Evolutionary conservation across 1,140 invertebrate species (phyloP).

Genomic region (Megalonaias nervosa): DNA sequence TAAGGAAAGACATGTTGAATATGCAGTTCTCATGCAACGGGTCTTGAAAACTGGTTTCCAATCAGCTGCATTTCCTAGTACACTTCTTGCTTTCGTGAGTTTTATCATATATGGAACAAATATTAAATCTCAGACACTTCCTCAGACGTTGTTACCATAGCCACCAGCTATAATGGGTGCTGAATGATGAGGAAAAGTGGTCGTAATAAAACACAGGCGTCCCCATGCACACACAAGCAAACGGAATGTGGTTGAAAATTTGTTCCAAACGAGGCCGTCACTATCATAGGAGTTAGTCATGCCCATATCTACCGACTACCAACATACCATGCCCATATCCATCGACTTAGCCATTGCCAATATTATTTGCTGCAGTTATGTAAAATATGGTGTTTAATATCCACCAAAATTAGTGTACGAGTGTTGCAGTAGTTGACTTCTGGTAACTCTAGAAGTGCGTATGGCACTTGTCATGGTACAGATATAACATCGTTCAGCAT

Average conservation of each 20-base stretch:
- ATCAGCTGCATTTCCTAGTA: slow-evolving; percentile 9
- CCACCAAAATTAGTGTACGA: too few species aligned
- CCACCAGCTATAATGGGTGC: slow-evolving; percentile 29
- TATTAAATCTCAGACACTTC: slow-evolving; percentile 31
- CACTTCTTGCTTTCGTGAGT: slow-evolving; percentile 21
- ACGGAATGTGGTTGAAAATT: slow-evolving; percentile 39
- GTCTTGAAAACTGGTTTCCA: slow-evolving; percentile 11
- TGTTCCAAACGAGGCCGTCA: slow-evolving; percentile 30
- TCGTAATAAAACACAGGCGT: slow-evolving; percentile 42
- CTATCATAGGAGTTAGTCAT: slow-evolving; percentile 37
- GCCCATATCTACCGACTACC: slow-evolving; percentile 15
- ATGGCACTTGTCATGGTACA: too few species aligned
- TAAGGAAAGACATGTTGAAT: slow-evolving; percentile 32
- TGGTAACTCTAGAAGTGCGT: too few species aligned
- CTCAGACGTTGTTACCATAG: slow-evolving; percentile 27
- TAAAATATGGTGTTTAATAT: too few species aligned
- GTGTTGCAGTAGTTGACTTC: too few species aligned
- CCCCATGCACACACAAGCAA: slow-evolving; percentile 35
- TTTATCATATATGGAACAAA: slow-evolving; percentile 3
- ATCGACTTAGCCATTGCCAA: too few species aligned
- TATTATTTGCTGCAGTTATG: too few species aligned
- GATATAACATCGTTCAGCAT: too few species aligned
- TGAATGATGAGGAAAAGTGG: background rate
- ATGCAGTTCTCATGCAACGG: slow-evolving; percentile 14
- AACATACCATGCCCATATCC: too few species aligned